phyloP scores from a whole-genome alignment of 2,113 vertebrate species.

The Clarias gariepinus region DNA sequence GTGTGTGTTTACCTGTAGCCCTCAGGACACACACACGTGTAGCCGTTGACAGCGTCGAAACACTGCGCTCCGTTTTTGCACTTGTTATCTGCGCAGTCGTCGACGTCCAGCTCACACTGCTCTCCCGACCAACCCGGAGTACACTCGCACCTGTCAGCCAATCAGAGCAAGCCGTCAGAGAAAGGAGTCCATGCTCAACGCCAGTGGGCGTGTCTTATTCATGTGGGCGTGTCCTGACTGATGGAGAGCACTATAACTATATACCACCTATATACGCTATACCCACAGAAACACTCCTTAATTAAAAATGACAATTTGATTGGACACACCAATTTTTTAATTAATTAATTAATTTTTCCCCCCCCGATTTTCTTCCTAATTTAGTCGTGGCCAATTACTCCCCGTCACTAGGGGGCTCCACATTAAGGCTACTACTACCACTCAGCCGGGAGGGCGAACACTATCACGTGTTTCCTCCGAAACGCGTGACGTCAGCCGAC shows the following conservation, averaged over 20 bases:
- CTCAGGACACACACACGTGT: conserved; percentile 90
- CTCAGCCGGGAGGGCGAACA: too few relatives aligned
- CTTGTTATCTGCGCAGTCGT: conserved; percentile 94
- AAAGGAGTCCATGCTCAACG: too few relatives aligned
- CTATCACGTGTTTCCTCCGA: too few relatives aligned
- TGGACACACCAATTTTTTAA: too few relatives aligned
- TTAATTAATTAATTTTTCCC: too few relatives aligned
- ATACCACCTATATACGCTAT: neutral
- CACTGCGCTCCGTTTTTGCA: conserved; percentile 93
- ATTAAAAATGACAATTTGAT: too few relatives aligned
- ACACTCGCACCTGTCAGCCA: conserved; percentile 86
- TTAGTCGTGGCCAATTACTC: too few relatives aligned
- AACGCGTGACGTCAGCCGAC: too few relatives aligned
- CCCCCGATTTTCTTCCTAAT: too few relatives aligned
- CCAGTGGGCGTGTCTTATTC: neutral
- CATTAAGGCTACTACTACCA: too few relatives aligned
- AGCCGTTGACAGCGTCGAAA: conserved; percentile 91
- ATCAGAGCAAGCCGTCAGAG: neutral
- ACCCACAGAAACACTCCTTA: neutral
- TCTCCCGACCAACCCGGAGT: conserved; percentile 91
- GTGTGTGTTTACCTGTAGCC: conserved; percentile 83
- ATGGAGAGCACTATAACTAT: neutral
- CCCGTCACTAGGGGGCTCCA: too few relatives aligned
- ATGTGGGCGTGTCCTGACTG: neutral
- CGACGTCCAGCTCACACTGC: conserved; percentile 88